Base-by-base conservation (phyloP, 1,140 invertebrate species). In the Heliconius eleuchia region DNA sequence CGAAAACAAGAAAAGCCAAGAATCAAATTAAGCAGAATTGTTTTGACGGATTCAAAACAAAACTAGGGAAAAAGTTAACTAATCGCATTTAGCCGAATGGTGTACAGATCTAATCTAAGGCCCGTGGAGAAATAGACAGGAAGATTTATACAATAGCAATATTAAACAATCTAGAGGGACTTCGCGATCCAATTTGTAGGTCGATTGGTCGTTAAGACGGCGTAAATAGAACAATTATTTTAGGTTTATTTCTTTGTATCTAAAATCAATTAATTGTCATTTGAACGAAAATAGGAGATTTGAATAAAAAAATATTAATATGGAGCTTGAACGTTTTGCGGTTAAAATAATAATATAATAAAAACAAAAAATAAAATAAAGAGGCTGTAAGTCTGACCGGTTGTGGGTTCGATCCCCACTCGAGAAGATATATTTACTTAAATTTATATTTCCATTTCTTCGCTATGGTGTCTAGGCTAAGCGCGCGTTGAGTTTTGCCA, bases 131-230 rank as follows among this genome's bases (percentile, higher is more conserved):
- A 66, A 60, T 60, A 60, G 60, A 66, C 60, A 30, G 23, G 60
- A 16, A 66, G 60, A 66, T 66, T 66, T 66, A 66, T 9, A 66
- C 60, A 66, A 30, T 30, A 23, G 60, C 30, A 66, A 66, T 66
- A 66, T 66, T 66, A 30, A 66, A 66, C 60, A 66, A 66, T 66
- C 60, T 66, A 66, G 27, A 27, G 60, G 27, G 60, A 66, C 27
- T 66, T 30, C 11, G 27, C 27, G 4, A 66, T 66, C 60, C 60
- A 66, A 66, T 66, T 66, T 66, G 60, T 66, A 30, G 60, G 11
- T 30, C 60, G 13, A 23, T 30, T 23, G 11, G 60, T 30, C n/a
- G n/a, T 19, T 60, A 30, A 66, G 23, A 6, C 27, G 11, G n/a
- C 23, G 60, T 30, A 66, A 66, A 66, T 66, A 66, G 23, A 27